Percentiles rank a stretch among this genome's conserved stretches.
These are phyloP conservation scores for Umimayanthus chanpuru DNA, from an alignment of 92 coral and sea anemone genomes.

Conservation along the genomic window DNA sequence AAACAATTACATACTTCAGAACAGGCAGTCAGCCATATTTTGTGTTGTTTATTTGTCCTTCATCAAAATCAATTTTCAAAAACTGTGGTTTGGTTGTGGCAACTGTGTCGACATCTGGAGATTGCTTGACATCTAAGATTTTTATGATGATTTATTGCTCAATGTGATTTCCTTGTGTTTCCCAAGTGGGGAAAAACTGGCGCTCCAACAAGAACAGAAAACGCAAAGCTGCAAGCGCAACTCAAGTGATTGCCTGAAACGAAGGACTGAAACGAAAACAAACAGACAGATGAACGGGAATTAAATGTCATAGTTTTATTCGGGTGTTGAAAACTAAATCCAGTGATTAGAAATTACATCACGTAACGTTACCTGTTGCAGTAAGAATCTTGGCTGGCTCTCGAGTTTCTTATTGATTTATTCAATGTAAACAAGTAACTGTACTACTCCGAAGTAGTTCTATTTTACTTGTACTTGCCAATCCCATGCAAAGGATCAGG, in stretches of 20 bases:
- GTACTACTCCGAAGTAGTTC: neutral
- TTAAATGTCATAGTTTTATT: neutral
- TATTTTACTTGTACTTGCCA: no score
- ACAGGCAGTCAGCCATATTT: neutral
- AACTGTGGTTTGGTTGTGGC: conserved; percentile 2
- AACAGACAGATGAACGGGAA: neutral
- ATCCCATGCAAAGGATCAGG: no score
- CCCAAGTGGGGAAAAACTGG: neutral
- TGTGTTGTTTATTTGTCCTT: neutral
- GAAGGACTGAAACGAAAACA: conserved; percentile 4
- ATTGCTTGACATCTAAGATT: neutral
- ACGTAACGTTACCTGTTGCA: neutral
- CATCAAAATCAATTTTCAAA: no score
- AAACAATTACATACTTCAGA: neutral
- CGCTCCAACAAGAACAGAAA: conserved; percentile 12
- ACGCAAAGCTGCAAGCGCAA: neutral
- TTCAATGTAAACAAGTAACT: neutral
- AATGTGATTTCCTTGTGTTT: neutral
- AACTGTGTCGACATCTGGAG: neutral
- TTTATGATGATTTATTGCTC: neutral
- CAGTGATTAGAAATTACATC: neutral
- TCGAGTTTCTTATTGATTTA: no score
- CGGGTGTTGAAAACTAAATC: neutral
- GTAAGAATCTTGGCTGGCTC: neutral
- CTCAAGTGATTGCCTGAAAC: neutral